Evolutionary conservation across 2,888 invertebrate genomes (phyloP), one percentile per base, ranked within the genome.

Genomic region (Drosophila rellima): DNA sequence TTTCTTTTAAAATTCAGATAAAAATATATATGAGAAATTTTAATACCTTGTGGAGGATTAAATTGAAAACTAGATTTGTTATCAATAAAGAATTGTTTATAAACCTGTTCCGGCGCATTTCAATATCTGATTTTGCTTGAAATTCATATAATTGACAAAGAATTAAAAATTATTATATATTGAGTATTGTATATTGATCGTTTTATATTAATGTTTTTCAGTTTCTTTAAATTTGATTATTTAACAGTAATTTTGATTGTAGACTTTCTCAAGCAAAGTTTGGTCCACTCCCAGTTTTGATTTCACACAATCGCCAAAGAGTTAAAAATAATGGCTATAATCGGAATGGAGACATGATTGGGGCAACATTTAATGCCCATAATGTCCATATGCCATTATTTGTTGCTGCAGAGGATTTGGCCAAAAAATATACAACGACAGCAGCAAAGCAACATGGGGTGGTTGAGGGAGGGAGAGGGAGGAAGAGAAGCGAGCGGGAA

Each of bases 391-490:
- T 85, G 82, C 80, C 77, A 79, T 74, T 74, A 68, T 74, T 73
- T 70, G 80, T 79, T 77, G 80, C 63, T 75, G 86, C 77, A 83
- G 81, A 74, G 81, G 67, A 85, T 82, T 80, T 69, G 55, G 50
- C 44, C 45, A 60, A 59, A 76, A 62, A 57, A 56, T n/a, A 26
- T 48, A 52, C 54, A 71, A 57, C 29, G 45, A 63, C 57, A 61
- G 35, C 37, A 55, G 45, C 40, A 50, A 33, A 55, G 45, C 40
- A 50, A 33, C 54, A 68, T 37, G 15, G 45, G 50, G 31, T 48
- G 29, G 23, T 2, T 15, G 11, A 17, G 33, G 42, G 35, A 15
- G n/a, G 47, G 37, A 33, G 26, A 35, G 33, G 42, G 39, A 15
- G 42, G 3, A 52, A 33, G 59, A 59, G 57, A 48, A 33, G 35